These are phyloP conservation scores for Phocides pigmalion DNA, from an alignment of 1,140 invertebrate genomes.

Conservation along the genomic window DNA sequence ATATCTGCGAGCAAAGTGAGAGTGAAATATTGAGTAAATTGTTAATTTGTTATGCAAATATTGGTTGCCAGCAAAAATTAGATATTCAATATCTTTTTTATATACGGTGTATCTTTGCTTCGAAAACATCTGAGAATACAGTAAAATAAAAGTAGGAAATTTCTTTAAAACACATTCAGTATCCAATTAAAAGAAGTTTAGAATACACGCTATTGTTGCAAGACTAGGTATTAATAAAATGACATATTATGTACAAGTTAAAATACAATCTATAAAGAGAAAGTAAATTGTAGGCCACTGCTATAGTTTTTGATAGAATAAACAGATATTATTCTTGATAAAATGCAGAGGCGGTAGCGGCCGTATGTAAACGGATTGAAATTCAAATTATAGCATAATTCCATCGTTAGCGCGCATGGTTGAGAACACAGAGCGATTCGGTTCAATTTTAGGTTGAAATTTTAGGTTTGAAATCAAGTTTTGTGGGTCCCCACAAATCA, in stretches of 20 bases:
- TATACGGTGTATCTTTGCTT: no score
- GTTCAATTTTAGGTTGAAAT: no score
- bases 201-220: no score
- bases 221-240: no score
- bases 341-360: neutral
- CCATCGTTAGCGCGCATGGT: neutral
- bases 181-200: no score
- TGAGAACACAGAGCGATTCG: neutral
- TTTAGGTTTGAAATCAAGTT: no score
- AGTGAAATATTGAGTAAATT: constrained; percentile 19
- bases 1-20: constrained; percentile 13
- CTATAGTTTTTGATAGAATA: neutral
- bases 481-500: no score
- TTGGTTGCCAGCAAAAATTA: constrained; percentile 3
- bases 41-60: constrained; percentile 14
- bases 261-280: neutral
- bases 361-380: neutral
- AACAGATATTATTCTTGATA: neutral
- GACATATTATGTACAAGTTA: neutral
- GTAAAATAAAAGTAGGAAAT: no score
- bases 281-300: neutral
- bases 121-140: no score
- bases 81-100: no score
- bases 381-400: neutral
- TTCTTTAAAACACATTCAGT: no score